Evolutionary conservation across 2,113 vertebrate species (phyloP).

Genomic region (Solenodon paradoxus): DNA sequence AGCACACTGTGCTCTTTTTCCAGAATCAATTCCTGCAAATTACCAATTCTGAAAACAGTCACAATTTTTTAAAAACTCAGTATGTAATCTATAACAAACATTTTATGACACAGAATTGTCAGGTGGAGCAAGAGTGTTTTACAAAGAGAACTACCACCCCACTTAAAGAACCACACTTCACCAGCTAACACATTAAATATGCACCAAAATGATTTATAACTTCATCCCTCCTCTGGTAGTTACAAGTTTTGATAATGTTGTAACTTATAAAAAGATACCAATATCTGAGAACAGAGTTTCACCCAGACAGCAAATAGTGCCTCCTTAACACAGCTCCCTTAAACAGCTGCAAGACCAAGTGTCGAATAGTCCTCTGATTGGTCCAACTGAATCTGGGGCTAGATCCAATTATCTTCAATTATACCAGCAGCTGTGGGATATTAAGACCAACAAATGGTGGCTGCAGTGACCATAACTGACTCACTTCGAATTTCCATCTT

Average conservation of each 20-base stretch:
- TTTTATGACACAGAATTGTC: neutral
- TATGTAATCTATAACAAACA: neutral
- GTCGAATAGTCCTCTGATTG: neutral
- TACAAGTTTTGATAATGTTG: neutral
- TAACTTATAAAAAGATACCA: neutral
- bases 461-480: neutral
- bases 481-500: neutral
- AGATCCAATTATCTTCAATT: neutral
- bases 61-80: neutral
- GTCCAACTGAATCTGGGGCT: neutral
- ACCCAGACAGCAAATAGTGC: neutral
- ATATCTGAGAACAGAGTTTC: neutral
- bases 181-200: neutral
- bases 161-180: neutral
- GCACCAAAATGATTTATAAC: neutral
- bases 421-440: slow-evolving; percentile 29
- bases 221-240: neutral
- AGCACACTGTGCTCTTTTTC: neutral
- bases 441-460: neutral
- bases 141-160: neutral
- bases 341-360: neutral
- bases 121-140: neutral
- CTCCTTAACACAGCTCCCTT: neutral
- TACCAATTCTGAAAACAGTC: neutral
- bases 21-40: neutral